These are phyloP conservation scores for Salvelinus fontinalis DNA, from an alignment of 2,113 vertebrate genomes.

Conservation along the genomic window DNA sequence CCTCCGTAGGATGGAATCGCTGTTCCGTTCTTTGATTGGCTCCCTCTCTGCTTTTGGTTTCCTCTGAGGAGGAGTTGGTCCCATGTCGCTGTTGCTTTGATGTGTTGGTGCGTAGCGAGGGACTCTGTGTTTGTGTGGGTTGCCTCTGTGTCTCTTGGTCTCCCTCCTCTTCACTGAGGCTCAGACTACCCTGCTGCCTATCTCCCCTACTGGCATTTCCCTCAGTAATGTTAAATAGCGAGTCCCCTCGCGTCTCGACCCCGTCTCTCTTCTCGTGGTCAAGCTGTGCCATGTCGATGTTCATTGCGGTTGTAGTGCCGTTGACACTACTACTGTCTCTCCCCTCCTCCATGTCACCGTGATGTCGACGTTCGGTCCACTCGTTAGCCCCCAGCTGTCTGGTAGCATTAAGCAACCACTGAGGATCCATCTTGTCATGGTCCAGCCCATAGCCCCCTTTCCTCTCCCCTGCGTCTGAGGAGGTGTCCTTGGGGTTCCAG, in stretches of 20 bases:
- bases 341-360: conserved; percentile 17
- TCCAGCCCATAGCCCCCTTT: conserved; percentile 13
- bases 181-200: not conserved
- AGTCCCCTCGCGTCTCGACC: no score
- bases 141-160: conserved; percentile 38
- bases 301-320: conserved; percentile 40
- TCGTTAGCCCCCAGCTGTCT: conserved; percentile 32
- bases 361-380: conserved; percentile 11
- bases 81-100: conserved; percentile 29
- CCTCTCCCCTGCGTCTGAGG: conserved; percentile 38
- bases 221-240: no score
- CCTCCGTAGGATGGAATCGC: conserved; percentile 2
- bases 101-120: conserved; percentile 39
- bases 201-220: not conserved
- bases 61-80: conserved; percentile 57
- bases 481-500: conserved; percentile 66
- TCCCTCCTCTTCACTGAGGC: not conserved
- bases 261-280: not conserved
- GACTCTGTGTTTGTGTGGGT: conserved; percentile 36
- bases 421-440: conserved; percentile 24
- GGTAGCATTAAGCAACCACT: conserved; percentile 61
- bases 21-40: conserved; percentile 17
- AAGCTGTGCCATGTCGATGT: conserved; percentile 2
- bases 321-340: conserved; percentile 16
- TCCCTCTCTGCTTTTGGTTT: conserved; percentile 37